These are phyloP conservation scores for Scaptomyza parva DNA, from an alignment of 2,888 invertebrate genomes.

Conservation along the genomic window DNA sequence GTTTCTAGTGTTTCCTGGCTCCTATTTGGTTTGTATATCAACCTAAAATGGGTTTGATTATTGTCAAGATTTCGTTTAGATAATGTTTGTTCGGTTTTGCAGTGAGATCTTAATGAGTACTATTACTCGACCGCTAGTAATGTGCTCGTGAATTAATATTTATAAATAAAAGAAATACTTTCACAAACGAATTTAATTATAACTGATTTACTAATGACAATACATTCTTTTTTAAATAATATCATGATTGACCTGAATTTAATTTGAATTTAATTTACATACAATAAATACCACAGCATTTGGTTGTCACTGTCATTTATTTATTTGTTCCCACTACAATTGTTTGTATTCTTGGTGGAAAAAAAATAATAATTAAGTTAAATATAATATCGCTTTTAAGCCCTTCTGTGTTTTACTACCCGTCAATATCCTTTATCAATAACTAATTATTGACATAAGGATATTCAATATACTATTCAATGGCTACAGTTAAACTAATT, in stretches of 20 bases:
- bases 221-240: not conserved
- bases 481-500: not conserved
- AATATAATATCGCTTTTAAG: not conserved
- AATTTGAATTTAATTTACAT: not conserved
- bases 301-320: not conserved
- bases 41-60: slow-evolving; percentile 28
- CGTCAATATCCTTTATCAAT: slow-evolving; percentile 3
- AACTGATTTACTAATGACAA: not conserved
- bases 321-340: not conserved
- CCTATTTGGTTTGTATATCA: slow-evolving; percentile 14
- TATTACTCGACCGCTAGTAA: not conserved
- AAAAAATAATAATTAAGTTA: not conserved
- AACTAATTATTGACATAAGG: not conserved
- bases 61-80: slow-evolving; percentile 38
- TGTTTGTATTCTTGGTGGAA: not conserved
- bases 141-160: not conserved
- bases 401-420: not conserved
- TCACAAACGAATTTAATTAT: not conserved
- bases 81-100: slow-evolving; percentile 19
- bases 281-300: not conserved
- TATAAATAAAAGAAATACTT: too few relatives aligned
- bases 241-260: not conserved
- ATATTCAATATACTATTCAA: not conserved
- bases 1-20: slow-evolving; percentile 2
- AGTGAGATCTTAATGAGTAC: not conserved